A percentile compares a stretch with the other conserved stretches of the same genome.
These are phyloP conservation scores for Amblyopsis rosae DNA, from an alignment of 2,113 vertebrate species.

Conservation along the genomic window DNA sequence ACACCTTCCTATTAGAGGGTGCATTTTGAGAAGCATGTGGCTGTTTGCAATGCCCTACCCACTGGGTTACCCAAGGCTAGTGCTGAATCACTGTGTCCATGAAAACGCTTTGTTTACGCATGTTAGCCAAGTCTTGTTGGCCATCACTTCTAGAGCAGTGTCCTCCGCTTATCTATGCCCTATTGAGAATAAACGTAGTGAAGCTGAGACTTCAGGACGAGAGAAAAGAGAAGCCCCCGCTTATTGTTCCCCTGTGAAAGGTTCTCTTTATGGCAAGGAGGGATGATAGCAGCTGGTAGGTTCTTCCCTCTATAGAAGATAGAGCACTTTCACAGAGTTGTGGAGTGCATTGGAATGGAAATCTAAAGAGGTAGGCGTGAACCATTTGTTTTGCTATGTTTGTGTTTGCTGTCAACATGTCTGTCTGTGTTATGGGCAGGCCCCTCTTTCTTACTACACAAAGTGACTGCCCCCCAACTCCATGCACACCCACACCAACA, in stretches of 20 bases:
- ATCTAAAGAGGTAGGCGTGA: constrained; percentile 84
- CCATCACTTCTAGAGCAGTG: constrained; percentile 72
- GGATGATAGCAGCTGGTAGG: constrained; percentile 81
- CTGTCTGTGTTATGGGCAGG: constrained; percentile 77
- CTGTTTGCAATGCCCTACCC: constrained; percentile 21
- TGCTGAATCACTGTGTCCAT: constrained; percentile 41
- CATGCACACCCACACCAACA: constrained; percentile 33
- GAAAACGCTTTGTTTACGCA: constrained; percentile 41
- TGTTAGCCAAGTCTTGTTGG: constrained; percentile 58
- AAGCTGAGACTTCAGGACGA: constrained; percentile 61
- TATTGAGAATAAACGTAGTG: constrained; percentile 71
- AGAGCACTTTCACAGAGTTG: constrained; percentile 78
- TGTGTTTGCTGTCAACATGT: constrained; percentile 86
- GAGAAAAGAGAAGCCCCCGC: constrained; percentile 74
- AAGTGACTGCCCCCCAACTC: constrained; percentile 58
- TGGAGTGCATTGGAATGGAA: constrained; percentile 82
- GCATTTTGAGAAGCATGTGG: constrained; percentile 28
- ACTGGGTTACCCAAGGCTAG: constrained; percentile 40
- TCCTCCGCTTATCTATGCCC: constrained; percentile 68
- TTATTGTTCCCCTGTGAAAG: constrained; percentile 79
- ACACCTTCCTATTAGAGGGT: constrained; percentile 64
- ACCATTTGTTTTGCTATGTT: constrained; percentile 85
- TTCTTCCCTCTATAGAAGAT: constrained; percentile 81
- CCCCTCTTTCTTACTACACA: constrained; percentile 68
- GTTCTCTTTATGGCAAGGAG: constrained; percentile 75